Evolutionary conservation across 2,797 vertebrate species (phyloP), one percentile per base, ranked within the genome.

Genomic region (Zalophus californianus): DNA sequence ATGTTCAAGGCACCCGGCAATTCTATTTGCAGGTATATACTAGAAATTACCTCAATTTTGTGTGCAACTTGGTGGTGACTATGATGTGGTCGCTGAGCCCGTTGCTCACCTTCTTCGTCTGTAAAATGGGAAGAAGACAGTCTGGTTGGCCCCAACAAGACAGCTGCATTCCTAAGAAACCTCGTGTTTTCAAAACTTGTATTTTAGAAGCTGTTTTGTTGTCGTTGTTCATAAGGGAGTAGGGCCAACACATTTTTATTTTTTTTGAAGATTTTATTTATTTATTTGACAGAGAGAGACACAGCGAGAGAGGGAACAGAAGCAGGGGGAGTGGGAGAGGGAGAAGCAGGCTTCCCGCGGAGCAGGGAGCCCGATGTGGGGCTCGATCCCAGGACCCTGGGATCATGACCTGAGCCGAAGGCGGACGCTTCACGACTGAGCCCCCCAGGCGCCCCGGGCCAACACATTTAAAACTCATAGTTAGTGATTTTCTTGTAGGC

Each of bases 401-500:
- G 44, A 44, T 44, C 44, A 44, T 44, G 44, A 44, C 44, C 44
- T 9, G 44, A 44, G 44, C 44, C 7, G 44, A 44, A 44, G 44
- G 44, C 44, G 7, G 44, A 44, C 44, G 7, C 44, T 44, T 44
- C 7, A 44, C 7, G 44, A 44, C 44, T 44, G 44, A 44, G 44
- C 44, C 44, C 9, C 44, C 44, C 44, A 9, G 44, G 7, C 44
- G 8, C 44, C 44, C 44, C 44, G 58, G 48, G 25, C 44, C 87
- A 64, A 38, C 29, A 4, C 58, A 18, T 70, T 86, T 78, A 75
- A 96, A 93, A 92, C 56, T 91, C 56, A 21, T 21, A 50, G 27
- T 68, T 79, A 58, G 70, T 90, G 93, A 41, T 93, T 86, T 96
- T 85, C 77, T 77, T 70, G 2, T n/a, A 77, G 23, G 54, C 41